A percentile compares a stretch with the other conserved stretches of the same genome.
Evolutionary conservation across 2,888 invertebrate species (phyloP).

Genomic region (Drosophila sordidula): DNA sequence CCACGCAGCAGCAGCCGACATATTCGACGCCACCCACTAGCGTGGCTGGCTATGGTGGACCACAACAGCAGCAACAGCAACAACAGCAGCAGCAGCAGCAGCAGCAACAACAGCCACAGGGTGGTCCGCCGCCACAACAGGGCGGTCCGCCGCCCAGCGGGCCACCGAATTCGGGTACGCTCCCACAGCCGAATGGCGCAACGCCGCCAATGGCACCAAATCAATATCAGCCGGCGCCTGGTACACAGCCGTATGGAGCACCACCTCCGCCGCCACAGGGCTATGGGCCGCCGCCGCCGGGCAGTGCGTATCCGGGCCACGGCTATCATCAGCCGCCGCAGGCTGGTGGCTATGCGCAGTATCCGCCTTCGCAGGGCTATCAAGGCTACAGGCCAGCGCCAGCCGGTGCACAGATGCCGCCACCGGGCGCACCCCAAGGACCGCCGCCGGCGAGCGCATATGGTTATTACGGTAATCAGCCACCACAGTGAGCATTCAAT

Average conservation of each 20-base stretch:
- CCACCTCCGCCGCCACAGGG: constrained; percentile 82
- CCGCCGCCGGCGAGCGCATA: constrained; percentile 89
- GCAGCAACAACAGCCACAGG: constrained; percentile 58
- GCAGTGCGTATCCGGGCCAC: constrained; percentile 86
- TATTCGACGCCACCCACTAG: constrained; percentile 82
- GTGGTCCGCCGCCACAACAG: constrained; percentile 69
- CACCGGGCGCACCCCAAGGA: constrained; percentile 84
- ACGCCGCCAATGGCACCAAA: constrained; percentile 84
- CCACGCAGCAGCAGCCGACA: constrained; percentile 82
- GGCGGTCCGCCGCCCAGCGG: constrained; percentile 74
- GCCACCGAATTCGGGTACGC: constrained; percentile 84
- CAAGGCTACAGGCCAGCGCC: constrained; percentile 87
- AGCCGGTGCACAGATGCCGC: constrained; percentile 86
- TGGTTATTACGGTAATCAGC: constrained; percentile 93
- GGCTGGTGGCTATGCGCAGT: constrained; percentile 87
- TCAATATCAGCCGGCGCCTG: constrained; percentile 84
- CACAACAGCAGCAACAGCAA: constrained; percentile 73
- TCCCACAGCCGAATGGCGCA: constrained; percentile 75
- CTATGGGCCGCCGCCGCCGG: constrained; percentile 84
- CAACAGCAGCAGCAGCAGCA: constrained; percentile 81
- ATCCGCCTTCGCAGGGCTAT: constrained; percentile 88
- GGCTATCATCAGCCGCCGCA: constrained; percentile 86
- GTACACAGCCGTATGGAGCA: constrained; percentile 83
- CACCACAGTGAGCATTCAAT: constrained; percentile 86
- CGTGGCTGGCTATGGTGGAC: constrained; percentile 74